Conservation (phyloP, 2,797 vertebrate species). For the Sorex maritimensis region DNA sequence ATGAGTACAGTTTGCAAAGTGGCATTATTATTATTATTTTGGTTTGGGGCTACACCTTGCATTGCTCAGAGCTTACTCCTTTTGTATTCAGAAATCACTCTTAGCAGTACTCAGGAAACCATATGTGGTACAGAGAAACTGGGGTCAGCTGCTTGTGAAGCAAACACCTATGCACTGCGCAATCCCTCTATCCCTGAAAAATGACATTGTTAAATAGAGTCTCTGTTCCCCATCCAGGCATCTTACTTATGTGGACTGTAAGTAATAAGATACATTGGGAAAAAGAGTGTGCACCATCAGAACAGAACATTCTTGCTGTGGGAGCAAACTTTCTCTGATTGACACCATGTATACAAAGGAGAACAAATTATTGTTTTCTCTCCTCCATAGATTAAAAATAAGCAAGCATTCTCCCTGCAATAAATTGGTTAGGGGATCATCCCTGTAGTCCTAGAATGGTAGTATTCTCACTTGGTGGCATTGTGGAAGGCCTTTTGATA, state of each 20-base stretch:
- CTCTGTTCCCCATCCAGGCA: not conserved
- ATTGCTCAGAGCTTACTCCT: too few species aligned
- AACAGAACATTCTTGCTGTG: not conserved
- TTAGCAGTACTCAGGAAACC: too few species aligned
- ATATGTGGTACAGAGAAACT: too few species aligned
- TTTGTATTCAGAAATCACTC: too few species aligned
- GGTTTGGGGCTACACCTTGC: too few species aligned
- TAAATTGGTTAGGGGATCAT: not conserved
- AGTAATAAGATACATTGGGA: not conserved
- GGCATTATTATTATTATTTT: too few species aligned
- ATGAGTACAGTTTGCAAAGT: not conserved
- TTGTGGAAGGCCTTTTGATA: not conserved
- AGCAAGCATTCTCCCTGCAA: not conserved
- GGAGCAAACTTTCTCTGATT: not conserved
- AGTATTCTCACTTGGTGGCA: not conserved
- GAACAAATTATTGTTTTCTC: not conserved
- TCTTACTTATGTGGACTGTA: not conserved
- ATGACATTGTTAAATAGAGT: not conserved
- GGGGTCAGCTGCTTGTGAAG: too few species aligned
- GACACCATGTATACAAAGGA: not conserved
- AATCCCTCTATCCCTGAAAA: too few species aligned
- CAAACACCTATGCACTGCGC: too few species aligned
- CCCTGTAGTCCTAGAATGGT: not conserved
- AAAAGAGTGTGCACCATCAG: not conserved
- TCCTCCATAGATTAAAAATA: not conserved